These are phyloP conservation scores for Cephus pulcher DNA, from an alignment of 2,888 invertebrate species.

Conservation along the genomic window DNA sequence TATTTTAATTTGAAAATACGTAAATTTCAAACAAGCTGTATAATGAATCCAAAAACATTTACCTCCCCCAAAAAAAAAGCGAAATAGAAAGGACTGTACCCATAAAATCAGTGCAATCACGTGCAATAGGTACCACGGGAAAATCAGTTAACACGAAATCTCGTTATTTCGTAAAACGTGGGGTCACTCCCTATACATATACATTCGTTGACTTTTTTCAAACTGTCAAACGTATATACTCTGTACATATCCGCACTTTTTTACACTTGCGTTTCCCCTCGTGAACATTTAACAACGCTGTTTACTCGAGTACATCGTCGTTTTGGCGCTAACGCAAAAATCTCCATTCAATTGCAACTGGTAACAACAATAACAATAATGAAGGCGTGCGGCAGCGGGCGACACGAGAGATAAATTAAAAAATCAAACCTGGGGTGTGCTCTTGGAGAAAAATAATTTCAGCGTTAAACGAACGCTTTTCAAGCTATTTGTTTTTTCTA, in stretches of 20 bases:
- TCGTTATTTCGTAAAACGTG: background rate
- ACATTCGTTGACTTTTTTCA: background rate
- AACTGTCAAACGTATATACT: background rate
- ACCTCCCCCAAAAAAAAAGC: background rate
- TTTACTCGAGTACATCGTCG: background rate
- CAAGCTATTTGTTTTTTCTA: background rate
- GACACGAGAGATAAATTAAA: background rate
- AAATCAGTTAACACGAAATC: background rate
- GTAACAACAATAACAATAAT: background rate
- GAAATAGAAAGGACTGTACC: background rate
- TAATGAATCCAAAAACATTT: background rate
- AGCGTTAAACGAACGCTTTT: too few species aligned
- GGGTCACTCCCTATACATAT: background rate
- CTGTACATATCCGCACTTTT: background rate
- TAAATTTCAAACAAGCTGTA: background rate
- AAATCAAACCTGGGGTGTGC: background rate
- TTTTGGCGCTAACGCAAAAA: background rate
- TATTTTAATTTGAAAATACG: background rate
- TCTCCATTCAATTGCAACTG: background rate
- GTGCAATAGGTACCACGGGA: background rate
- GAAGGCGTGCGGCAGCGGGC: background rate
- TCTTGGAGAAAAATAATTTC: background rate
- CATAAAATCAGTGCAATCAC: background rate
- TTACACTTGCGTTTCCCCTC: background rate
- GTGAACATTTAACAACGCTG: background rate